Evolutionary conservation across 2,888 invertebrate genomes (phyloP), one percentile per base, ranked within the genome.

Genomic region (Ophion obscuratus): DNA sequence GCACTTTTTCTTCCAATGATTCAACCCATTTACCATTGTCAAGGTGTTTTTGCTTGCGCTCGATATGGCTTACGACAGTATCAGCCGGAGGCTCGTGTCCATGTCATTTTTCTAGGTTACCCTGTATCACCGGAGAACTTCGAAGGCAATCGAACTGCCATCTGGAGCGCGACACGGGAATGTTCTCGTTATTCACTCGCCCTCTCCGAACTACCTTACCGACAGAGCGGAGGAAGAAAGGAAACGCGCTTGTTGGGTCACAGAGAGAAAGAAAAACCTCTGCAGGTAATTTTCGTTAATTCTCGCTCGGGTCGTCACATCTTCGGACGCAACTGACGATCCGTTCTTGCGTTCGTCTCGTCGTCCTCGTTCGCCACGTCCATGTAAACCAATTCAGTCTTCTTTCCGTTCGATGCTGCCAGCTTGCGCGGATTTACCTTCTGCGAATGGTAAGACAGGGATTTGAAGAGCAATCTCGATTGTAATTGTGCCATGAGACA

Each of bases 381-480:
- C 87, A 93, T 88, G 82, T 93, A 93, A 57, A 93, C 83, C 73
- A 91, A 84, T 88, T 93, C 93, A 17, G 92, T 90, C 79, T 93
- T 94, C 74, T 92, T 90, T 4, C 81, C 89, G 53, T 86, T 84
- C 0, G 88, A 44, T 31, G 81, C 85, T 70, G 89, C 89, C 64
- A 89, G 87, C 76, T 81, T 87, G 71, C 88, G 85, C 24, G 88
- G 59, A 40, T 89, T 89, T 11, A 84, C 14, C 71, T 83, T 89
- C 92, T 92, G 20, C 73, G 17, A 61, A 64, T 20, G 24, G 24
- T 24, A 53, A 53, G 1, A 17, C 53, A 53, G 53, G 53, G 24
- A 47, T 47, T 17, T 7, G 44, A 67, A 2, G 7, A 20, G 17
- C 5, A 24, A 44, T 68, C 9, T 3, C 10, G 20, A 40, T 62